These are phyloP conservation scores for Rhea pennata DNA, from an alignment of 2,113 vertebrate genomes.

Conservation along the genomic window DNA sequence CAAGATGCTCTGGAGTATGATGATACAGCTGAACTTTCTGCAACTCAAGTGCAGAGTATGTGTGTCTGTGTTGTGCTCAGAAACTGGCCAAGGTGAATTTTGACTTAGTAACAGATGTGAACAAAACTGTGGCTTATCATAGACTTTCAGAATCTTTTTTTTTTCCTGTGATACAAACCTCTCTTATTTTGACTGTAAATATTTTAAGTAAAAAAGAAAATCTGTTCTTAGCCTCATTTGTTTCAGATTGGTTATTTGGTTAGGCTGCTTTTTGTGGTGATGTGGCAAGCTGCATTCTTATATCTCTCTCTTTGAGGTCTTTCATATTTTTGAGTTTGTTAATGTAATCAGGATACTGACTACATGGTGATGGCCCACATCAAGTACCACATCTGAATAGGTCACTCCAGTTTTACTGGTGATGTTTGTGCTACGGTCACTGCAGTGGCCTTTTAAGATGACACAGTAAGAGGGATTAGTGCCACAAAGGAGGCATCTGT, in stretches of 20 bases:
- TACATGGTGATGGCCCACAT: background rate
- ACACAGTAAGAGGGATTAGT: background rate
- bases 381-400: background rate
- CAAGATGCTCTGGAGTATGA: background rate
- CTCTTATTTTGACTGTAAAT: background rate
- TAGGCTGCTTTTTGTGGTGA: accelerated
- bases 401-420: background rate
- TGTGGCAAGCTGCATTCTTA: background rate
- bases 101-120: background rate
- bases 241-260: background rate
- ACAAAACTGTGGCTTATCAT: background rate
- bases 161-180: background rate
- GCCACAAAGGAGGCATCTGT: background rate
- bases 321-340: background rate
- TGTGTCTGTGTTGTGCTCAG: background rate
- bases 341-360: accelerated
- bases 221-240: background rate
- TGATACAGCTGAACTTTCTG: background rate
- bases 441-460: background rate
- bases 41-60: background rate
- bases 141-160: background rate
- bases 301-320: background rate
- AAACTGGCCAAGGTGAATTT: background rate
- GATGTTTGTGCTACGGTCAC: background rate
- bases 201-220: too few species aligned